A percentile compares a stretch with the other conserved stretches of the same genome.
Conservation (phyloP, 2,797 vertebrate species). For the Propithecus deckenii region DNA sequence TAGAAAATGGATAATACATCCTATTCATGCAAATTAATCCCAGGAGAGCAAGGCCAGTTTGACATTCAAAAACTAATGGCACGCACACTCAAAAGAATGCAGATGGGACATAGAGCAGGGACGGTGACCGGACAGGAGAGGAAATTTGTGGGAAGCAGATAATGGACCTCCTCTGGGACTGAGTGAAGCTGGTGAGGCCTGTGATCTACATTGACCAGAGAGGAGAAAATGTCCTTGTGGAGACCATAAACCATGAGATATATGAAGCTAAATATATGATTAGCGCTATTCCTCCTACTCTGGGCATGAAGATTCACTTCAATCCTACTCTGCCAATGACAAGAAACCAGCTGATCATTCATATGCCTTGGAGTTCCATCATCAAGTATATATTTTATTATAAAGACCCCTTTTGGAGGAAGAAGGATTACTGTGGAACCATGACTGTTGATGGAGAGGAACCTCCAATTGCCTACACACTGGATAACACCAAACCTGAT, state of each 20-base stretch:
- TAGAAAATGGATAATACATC: background rate
- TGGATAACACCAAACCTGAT: slow-evolving; percentile 97
- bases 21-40: background rate
- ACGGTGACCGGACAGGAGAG: slow-evolving; percentile 88
- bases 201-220: slow-evolving; percentile 92
- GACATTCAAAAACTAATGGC: background rate
- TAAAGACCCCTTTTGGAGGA: slow-evolving; percentile 96
- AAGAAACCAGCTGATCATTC: slow-evolving; percentile 95
- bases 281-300: slow-evolving; percentile 91
- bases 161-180: slow-evolving; percentile 89
- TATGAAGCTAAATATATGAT: slow-evolving; percentile 93
- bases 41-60: background rate
- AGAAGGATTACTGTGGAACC: slow-evolving; percentile 87
- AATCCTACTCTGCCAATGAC: slow-evolving; percentile 93
- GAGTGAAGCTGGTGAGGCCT: slow-evolving; percentile 91
- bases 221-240: slow-evolving; percentile 89
- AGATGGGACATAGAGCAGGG: no score
- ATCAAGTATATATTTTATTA: slow-evolving; percentile 99
- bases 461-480: slow-evolving; percentile 91
- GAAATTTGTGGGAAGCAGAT: slow-evolving; percentile 95
- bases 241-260: slow-evolving; percentile 90
- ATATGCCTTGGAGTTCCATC: slow-evolving; percentile 96
- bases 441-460: slow-evolving; percentile 94
- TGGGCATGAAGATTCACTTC: slow-evolving; percentile 96
- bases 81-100: no score